A percentile compares a stretch with the other conserved stretches of the same genome.
These are phyloP conservation scores for Rhinatrema bivittatum DNA, from an alignment of 2,797 vertebrate genomes.

Conservation along the genomic window DNA sequence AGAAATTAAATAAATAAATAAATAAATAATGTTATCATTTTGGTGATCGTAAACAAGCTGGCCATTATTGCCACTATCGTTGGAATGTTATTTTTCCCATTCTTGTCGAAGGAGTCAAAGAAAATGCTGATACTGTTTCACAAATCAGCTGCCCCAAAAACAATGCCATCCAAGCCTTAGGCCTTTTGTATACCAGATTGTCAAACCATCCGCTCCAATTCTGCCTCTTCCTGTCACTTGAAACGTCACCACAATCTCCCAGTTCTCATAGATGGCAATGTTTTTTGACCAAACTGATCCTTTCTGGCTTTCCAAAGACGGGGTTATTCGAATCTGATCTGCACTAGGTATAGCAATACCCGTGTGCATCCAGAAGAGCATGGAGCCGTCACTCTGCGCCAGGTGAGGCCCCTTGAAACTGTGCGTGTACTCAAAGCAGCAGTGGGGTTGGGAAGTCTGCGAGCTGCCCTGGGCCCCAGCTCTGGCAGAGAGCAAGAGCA, in stretches of 20 bases:
- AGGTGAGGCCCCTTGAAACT: too few relatives aligned
- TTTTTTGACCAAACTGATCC: conserved; percentile 89
- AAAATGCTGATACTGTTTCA: conserved; percentile 93
- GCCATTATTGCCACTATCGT: too few relatives aligned
- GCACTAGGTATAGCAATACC: conserved; percentile 91
- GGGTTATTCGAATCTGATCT: conserved; percentile 90
- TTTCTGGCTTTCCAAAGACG: conserved; percentile 86
- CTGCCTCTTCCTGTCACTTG: conserved; percentile 87
- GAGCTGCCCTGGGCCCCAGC: too few relatives aligned
- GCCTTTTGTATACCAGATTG: conserved; percentile 78
- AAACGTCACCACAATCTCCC: conserved; percentile 91
- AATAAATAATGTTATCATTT: too few relatives aligned
- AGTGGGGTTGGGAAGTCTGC: too few relatives aligned
- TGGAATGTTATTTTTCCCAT: too few relatives aligned
- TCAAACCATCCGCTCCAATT: conserved; percentile 91
- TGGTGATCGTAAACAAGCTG: too few relatives aligned
- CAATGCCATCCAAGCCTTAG: conserved; percentile 88
- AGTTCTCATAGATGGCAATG: conserved; percentile 72
- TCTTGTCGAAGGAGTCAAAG: conserved; percentile 98
- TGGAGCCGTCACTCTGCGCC: too few relatives aligned
- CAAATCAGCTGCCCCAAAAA: conserved; percentile 83
- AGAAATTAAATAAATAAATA: too few relatives aligned
- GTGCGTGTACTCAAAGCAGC: too few relatives aligned
- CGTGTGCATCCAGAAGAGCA: too few relatives aligned
- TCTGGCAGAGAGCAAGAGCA: too few relatives aligned